phyloP scores from a whole-genome alignment of 2,888 invertebrate species.

The Nephrotoma appendiculata region DNA sequence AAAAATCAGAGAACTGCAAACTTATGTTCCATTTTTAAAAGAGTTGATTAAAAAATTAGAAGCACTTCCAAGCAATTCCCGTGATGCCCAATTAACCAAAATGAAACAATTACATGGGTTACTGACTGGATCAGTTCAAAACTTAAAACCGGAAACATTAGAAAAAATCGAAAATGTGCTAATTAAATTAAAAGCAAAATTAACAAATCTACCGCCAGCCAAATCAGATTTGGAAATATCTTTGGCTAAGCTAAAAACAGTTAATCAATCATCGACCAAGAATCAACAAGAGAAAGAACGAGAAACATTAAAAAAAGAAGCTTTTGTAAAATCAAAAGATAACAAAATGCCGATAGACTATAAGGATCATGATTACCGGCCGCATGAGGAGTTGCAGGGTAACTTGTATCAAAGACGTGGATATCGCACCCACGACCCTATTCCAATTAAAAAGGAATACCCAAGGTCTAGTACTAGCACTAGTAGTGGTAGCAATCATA shows the following conservation, averaged over 20 bases:
- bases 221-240: neutral
- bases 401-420: neutral
- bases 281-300: neutral
- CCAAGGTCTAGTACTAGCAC: neutral
- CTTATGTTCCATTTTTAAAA: conserved; percentile 58
- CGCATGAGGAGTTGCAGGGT: neutral
- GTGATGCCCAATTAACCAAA: conserved; percentile 20
- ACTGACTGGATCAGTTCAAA: conserved; percentile 16
- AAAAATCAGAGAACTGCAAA: conserved; percentile 47
- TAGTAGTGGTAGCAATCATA: neutral
- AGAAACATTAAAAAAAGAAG: neutral
- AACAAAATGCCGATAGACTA: neutral
- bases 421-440: neutral
- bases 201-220: conserved; percentile 5
- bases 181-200: conserved; percentile 20
- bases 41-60: conserved; percentile 50
- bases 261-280: neutral
- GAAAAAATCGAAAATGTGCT: conserved; percentile 22
- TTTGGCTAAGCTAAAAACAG: neutral
- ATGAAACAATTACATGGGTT: conserved; percentile 21
- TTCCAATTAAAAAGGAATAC: neutral
- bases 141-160: conserved; percentile 20
- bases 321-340: neutral
- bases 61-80: conserved; percentile 21
- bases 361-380: neutral